These are phyloP conservation scores for Caenorhabditis imperialis DNA, from an alignment of 2,888 invertebrate genomes.

Conservation along the genomic window DNA sequence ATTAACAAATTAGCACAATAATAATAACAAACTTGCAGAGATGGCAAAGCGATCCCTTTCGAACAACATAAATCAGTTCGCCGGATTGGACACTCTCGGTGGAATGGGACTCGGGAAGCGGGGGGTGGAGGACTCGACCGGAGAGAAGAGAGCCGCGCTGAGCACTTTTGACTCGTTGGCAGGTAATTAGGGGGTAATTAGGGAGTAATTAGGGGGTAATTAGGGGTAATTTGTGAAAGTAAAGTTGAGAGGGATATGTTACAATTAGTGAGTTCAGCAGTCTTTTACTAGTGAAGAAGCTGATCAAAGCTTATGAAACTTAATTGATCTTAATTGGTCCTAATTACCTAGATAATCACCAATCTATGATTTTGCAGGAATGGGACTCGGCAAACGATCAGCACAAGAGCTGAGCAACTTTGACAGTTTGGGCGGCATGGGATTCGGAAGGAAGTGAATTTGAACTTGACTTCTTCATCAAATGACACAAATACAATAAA, in stretches of 20 bases:
- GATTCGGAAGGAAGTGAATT: slow-evolving; percentile 29
- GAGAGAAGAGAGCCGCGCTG: slow-evolving; percentile 31
- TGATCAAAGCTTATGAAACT: too few species aligned
- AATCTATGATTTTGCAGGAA: slow-evolving; percentile 20
- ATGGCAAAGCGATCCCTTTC: slow-evolving; percentile 27
- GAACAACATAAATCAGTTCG: slow-evolving; percentile 20
- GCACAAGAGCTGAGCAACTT: slow-evolving; percentile 11
- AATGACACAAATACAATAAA: too few species aligned
- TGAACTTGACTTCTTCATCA: too few species aligned
- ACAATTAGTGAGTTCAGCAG: too few species aligned
- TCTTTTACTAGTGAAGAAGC: neutral
- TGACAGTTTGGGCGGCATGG: slow-evolving; percentile 43
- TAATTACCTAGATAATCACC: neutral
- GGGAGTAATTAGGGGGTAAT: too few species aligned
- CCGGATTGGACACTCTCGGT: slow-evolving; percentile 43
- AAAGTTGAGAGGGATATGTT: too few species aligned
- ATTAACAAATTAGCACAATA: neutral
- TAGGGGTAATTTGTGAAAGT: too few species aligned
- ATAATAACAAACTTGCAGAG: too few species aligned
- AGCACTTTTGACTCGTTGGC: slow-evolving; percentile 44
- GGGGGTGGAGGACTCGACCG: slow-evolving; percentile 3
- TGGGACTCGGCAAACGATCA: slow-evolving; percentile 50
- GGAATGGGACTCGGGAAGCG: slow-evolving; percentile 50
- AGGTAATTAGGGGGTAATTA: too few species aligned
- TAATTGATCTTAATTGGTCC: too few species aligned